phyloP scores from a whole-genome alignment of 2,113 vertebrate species.

The Prunella himalayana region DNA sequence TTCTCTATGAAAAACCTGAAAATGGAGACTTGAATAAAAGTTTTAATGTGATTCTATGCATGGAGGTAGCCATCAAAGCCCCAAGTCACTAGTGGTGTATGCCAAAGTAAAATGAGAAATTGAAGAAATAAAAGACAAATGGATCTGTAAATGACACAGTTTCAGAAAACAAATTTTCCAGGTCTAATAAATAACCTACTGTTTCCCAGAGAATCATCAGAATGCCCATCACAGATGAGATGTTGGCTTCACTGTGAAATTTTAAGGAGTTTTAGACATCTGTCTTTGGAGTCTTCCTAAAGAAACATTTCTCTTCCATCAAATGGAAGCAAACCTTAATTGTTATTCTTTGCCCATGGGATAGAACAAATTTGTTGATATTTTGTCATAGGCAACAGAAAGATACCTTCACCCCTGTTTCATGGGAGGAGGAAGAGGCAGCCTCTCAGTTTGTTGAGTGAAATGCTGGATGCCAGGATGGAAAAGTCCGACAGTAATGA shows the following conservation, averaged over 20 bases:
- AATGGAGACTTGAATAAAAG: not conserved
- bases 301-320: not conserved
- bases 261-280: not conserved
- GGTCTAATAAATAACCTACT: not conserved
- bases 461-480: accelerated
- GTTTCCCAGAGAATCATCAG: not conserved
- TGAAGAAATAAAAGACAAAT: not conserved
- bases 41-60: not conserved
- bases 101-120: not conserved
- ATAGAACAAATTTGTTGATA: not conserved
- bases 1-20: not conserved
- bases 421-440: not conserved
- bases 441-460: accelerated
- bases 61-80: not conserved
- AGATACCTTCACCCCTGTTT: not conserved
- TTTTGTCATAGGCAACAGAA: not conserved
- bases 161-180: not conserved
- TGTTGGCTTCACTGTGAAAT: not conserved
- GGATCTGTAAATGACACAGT: not conserved
- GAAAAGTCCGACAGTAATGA: not conserved
- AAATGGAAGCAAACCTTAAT: not conserved
- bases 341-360: not conserved
- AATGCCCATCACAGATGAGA: not conserved
- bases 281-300: not conserved
- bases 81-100: accelerated